These are phyloP conservation scores for Tridacna crocea DNA, from an alignment of 2,888 invertebrate species.

Conservation along the genomic window DNA sequence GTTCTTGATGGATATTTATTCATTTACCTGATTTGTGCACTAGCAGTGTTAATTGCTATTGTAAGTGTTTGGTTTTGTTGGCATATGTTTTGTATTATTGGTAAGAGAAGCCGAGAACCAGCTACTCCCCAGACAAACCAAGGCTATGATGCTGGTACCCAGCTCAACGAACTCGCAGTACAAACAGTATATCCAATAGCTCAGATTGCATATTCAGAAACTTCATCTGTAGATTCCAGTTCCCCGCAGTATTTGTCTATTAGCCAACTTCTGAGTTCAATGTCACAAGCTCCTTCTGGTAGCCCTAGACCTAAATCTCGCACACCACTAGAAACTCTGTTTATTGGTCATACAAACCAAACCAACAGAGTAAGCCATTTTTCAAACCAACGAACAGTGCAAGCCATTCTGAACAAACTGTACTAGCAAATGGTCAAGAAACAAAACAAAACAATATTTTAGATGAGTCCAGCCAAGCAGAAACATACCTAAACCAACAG, in stretches of 20 bases:
- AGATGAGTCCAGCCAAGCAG: no score
- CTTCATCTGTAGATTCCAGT: neutral
- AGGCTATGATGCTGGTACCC: neutral
- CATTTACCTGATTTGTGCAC: slow-evolving; percentile 30
- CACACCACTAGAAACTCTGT: no score
- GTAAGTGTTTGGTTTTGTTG: slow-evolving; percentile 41
- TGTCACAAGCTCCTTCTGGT: no score
- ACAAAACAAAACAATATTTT: no score
- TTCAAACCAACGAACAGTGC: no score
- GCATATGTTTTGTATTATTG: slow-evolving; percentile 20
- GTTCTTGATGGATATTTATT: slow-evolving; percentile 18
- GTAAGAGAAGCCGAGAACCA: neutral
- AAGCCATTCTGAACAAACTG: no score
- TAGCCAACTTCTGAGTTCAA: neutral
- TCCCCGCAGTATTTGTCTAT: neutral
- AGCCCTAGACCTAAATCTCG: no score
- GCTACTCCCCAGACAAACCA: neutral
- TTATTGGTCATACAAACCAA: no score
- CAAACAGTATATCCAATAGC: neutral
- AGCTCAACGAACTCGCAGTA: neutral
- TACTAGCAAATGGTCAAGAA: no score
- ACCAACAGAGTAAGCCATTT: no score
- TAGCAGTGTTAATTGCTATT: slow-evolving; percentile 39
- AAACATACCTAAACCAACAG: no score
- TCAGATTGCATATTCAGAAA: neutral